Base-by-base conservation (phyloP, 2,797 vertebrate genomes). In the Micropoecilia bifurca region DNA sequence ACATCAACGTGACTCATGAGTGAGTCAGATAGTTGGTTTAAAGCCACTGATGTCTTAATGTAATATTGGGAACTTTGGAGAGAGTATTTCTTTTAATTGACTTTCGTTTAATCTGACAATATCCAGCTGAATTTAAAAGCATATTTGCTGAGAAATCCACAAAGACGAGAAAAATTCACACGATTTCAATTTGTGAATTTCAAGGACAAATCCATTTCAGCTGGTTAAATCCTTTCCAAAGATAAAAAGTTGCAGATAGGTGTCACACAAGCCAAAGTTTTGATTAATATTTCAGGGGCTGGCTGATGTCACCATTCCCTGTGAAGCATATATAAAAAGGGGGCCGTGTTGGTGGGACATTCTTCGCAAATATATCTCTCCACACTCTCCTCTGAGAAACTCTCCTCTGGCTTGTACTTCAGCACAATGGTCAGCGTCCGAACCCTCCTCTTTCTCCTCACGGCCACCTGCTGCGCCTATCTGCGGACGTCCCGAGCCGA, bases 381-480 rank as follows among this genome's bases (percentile, higher is more conserved):
- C 50, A 6, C 50, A 6, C 28, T 14, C 13, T 6, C 73, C 6
- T 41, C 59, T 75, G 71, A 80, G 28, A 80, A 79, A n/a, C 28
- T 43, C 61, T 57, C 61, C 47, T 47, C 46, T 73, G 2, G 46
- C 43, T 47, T 74, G 39, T n/a, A 48, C 63, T 75, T 86, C 82
- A 88, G 90, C 91, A 96, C 87, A 89, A 97, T 97, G 97, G 89
- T 83, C 78, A 93, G 87, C 55, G 59, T 81, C 6, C 82, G 91
- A 22, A 73, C 96, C 72, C 90, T 95, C 75, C 81, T 96, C 33
- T 87, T 97, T 39, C 92, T 92, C 1, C 92, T 92, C 1, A 81
- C 93, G 39, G 86, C 91, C 76, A 91, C 93, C 92, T 91, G 93
- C 90, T 95, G 93, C 13, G 0, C 94, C 6, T 94, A 94, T 80